Percentiles rank a stretch among this genome's conserved stretches.
Evolutionary conservation across 2,113 vertebrate genomes (phyloP).

Genomic region (Athene noctua): DNA sequence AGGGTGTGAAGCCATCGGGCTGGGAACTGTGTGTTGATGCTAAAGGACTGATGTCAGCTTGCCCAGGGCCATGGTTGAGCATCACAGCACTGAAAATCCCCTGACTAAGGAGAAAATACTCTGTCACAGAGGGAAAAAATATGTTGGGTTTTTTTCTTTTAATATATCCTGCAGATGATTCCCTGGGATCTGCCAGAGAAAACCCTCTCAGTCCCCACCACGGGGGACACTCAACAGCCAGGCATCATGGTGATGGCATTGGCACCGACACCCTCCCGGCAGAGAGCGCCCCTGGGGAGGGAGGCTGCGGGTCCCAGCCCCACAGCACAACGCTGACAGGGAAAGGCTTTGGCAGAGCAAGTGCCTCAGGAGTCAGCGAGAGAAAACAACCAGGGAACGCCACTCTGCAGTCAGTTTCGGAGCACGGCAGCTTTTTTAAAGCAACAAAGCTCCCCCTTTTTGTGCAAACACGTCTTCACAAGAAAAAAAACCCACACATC

Average conservation of each 20-base stretch:
- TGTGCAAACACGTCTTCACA: neutral
- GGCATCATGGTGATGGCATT: neutral
- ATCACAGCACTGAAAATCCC: neutral
- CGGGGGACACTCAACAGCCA: neutral
- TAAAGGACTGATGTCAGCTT: neutral
- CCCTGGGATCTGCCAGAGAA: neutral
- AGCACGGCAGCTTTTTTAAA: neutral
- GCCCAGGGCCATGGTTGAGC: neutral
- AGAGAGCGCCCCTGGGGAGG: neutral
- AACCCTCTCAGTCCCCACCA: rapidly evolving
- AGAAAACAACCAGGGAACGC: neutral
- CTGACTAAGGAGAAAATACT: neutral
- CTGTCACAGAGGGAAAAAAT: too few relatives aligned
- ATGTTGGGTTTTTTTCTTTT: too few relatives aligned
- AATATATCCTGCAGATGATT: neutral
- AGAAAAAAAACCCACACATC: rapidly evolving
- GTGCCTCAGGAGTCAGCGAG: neutral
- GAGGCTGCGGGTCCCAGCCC: neutral
- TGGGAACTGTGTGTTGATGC: neutral
- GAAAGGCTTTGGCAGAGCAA: neutral
- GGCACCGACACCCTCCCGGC: rapidly evolving
- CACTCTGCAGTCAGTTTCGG: neutral
- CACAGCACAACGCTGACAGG: neutral
- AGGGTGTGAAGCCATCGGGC: neutral
- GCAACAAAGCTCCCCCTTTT: neutral